These are phyloP conservation scores for Spodoptera litura DNA, from an alignment of 1,140 invertebrate species.

Conservation along the genomic window DNA sequence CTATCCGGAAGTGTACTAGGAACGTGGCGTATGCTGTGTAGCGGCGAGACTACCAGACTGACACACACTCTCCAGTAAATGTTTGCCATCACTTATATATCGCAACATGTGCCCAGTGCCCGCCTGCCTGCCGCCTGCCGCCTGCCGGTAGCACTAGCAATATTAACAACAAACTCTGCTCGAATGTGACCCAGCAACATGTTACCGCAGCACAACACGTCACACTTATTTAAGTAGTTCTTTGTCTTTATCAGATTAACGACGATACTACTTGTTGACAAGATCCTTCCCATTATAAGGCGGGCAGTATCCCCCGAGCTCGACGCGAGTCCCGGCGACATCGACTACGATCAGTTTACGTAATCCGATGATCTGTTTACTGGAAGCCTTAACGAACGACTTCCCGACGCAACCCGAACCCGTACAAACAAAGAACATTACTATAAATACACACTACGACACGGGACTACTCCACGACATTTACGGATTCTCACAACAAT, in stretches of 20 bases:
- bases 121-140: neutral
- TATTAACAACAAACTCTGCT: neutral
- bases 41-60: no score
- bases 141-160: neutral
- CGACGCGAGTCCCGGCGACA: no score
- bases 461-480: neutral
- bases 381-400: neutral
- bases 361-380: constrained; percentile 9
- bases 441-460: neutral
- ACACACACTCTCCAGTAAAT: no score
- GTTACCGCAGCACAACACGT: no score
- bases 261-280: no score
- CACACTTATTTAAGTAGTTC: no score
- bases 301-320: no score
- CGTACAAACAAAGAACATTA: constrained; percentile 9
- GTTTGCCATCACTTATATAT: constrained; percentile 6
- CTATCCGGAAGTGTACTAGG: no score
- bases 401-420: neutral
- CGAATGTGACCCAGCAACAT: no score
- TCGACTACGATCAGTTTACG: neutral
- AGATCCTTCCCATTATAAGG: no score
- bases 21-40: no score
- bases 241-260: no score
- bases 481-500: constrained; percentile 18
- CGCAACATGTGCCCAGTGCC: neutral